Percentiles rank a stretch among this genome's conserved stretches.
Conservation (phyloP, 2,888 invertebrate genomes). For the Andricus curvator region DNA sequence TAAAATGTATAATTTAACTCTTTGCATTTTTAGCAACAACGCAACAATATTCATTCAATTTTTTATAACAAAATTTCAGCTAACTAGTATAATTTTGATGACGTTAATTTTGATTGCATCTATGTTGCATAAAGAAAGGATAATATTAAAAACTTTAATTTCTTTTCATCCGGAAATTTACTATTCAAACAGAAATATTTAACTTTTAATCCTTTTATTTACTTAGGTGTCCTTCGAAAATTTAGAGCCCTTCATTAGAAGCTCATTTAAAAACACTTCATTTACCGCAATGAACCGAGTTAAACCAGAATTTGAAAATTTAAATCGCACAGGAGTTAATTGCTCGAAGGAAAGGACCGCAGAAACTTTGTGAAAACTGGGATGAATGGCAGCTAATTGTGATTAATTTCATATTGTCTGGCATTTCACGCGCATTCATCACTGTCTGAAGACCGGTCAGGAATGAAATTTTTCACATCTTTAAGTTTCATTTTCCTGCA, state of each 20-base stretch:
- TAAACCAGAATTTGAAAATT: slow-evolving; percentile 38
- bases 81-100: no score
- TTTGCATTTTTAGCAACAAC: background rate
- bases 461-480: slow-evolving; percentile 29
- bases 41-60: no score
- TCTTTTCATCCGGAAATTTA: background rate
- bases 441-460: slow-evolving; percentile 6
- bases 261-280: slow-evolving; percentile 7
- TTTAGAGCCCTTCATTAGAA: slow-evolving; percentile 5
- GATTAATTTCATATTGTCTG: slow-evolving; percentile 74
- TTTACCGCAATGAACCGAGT: background rate
- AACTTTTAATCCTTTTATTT: background rate
- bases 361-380: slow-evolving; percentile 44
- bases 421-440: slow-evolving; percentile 26
- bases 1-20: background rate
- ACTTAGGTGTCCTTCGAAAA: background rate
- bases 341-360: slow-evolving; percentile 35
- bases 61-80: no score
- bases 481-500: slow-evolving; percentile 8
- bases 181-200: background rate
- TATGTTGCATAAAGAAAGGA: no score
- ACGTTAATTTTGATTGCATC: no score
- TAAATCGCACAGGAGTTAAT: slow-evolving; percentile 41
- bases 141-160: background rate
- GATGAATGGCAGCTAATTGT: slow-evolving; percentile 73